Conservation (phyloP, 2,888 invertebrate genomes). For the Agrochola lychnidis region DNA sequence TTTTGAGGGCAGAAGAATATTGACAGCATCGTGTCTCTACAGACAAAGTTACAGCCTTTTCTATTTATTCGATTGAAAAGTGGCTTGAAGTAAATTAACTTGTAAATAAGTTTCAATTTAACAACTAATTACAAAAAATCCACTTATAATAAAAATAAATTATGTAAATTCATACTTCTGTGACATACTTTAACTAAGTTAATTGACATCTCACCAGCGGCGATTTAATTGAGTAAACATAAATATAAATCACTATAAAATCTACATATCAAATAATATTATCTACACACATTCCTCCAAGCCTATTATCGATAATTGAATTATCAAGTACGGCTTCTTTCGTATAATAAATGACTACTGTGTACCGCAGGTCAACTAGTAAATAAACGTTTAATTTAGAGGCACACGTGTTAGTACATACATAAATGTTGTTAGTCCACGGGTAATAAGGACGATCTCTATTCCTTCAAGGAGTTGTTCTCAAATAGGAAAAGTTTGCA, state of each 20-base stretch:
- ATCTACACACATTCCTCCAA: constrained; percentile 49
- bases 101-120: background rate
- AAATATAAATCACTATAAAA: constrained; percentile 31
- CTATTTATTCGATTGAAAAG: background rate
- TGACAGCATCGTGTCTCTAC: background rate
- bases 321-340: constrained; percentile 53
- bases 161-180: background rate
- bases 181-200: background rate
- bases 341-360: constrained; percentile 61
- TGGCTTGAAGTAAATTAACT: background rate
- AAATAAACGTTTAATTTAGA: constrained; percentile 27
- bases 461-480: background rate
- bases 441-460: background rate
- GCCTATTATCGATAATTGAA: constrained; percentile 49
- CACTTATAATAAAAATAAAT: constrained; percentile 2
- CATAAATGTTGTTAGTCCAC: background rate
- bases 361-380: constrained; percentile 53
- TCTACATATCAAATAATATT: constrained; percentile 58
- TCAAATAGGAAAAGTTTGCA: background rate
- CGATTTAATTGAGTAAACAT: constrained; percentile 6
- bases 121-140: constrained; percentile 10
- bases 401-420: background rate
- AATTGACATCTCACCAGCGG: constrained; percentile 22
- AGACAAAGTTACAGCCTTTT: background rate
- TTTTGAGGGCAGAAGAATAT: background rate